Conservation (phyloP, 2,888 invertebrate species). For the Eupeodes luniger region DNA sequence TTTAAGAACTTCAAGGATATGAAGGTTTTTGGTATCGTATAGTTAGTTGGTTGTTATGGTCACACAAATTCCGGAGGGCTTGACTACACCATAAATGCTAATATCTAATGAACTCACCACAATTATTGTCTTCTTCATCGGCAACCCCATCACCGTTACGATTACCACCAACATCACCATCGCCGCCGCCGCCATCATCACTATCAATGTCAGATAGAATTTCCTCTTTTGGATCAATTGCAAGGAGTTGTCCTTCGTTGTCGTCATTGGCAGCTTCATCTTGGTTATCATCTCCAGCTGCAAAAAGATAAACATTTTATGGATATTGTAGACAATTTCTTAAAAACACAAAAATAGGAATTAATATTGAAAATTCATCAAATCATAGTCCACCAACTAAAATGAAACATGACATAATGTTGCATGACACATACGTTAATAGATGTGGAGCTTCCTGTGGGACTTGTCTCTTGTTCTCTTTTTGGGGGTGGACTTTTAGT, state of each 20-base stretch:
- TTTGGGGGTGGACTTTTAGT: not conserved
- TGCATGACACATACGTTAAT: constrained; percentile 29
- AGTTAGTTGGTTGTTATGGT: constrained; percentile 23
- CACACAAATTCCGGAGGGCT: constrained; percentile 20
- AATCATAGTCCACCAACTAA: constrained; percentile 14
- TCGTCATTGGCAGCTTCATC: not conserved
- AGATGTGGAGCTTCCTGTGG: constrained; percentile 17
- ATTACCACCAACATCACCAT: constrained; percentile 39
- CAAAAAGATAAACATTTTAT: constrained; percentile 9
- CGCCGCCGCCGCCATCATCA: constrained; percentile 48
- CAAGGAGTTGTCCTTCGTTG: constrained; percentile 15
- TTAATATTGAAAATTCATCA: not conserved
- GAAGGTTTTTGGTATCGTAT: not conserved
- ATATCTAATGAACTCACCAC: constrained; percentile 62
- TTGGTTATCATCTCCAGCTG: constrained; percentile 53
- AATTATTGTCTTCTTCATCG: constrained; percentile 57
- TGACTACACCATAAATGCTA: constrained; percentile 25
- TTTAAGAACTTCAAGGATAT: constrained; percentile 56
- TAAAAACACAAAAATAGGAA: not conserved
- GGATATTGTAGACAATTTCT: not conserved
- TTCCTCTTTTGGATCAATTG: constrained; percentile 71
- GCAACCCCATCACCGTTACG: constrained; percentile 46
- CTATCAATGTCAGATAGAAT: constrained; percentile 65
- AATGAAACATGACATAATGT: constrained; percentile 31
- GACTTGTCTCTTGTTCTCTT: not conserved